phyloP scores from a whole-genome alignment of 2,797 vertebrate genomes.

The Gambusia yucatana region DNA sequence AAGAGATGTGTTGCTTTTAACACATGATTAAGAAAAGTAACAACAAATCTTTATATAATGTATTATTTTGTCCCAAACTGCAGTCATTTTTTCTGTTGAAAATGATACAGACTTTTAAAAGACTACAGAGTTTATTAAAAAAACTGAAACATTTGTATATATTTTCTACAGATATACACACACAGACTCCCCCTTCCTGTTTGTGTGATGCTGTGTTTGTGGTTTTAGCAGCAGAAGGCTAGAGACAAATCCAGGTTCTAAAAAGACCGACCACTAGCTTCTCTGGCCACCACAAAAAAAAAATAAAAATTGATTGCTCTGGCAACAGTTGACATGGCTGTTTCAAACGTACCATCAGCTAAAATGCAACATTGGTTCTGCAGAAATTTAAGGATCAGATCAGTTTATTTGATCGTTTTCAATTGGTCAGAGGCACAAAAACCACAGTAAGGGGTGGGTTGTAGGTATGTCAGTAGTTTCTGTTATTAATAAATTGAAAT shows the following conservation, averaged over 20 bases:
- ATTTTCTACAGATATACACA: slow-evolving; percentile 23
- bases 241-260: slow-evolving; percentile 88
- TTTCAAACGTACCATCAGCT: slow-evolving; percentile 37
- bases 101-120: slow-evolving; percentile 52
- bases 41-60: not conserved
- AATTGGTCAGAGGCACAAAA: slow-evolving; percentile 8
- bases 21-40: not conserved
- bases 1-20: slow-evolving; percentile 10
- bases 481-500: slow-evolving; percentile 33
- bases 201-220: slow-evolving; percentile 80
- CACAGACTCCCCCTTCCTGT: slow-evolving; percentile 71
- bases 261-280: slow-evolving; percentile 66
- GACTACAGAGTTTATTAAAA: slow-evolving; percentile 11
- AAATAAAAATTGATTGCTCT: slow-evolving; percentile 31
- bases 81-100: slow-evolving; percentile 50
- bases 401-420: slow-evolving; percentile 13
- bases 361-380: slow-evolving; percentile 28
- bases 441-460: slow-evolving; percentile 24
- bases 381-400: slow-evolving; percentile 41
- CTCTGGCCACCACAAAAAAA: slow-evolving; percentile 63
- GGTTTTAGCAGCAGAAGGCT: slow-evolving; percentile 80
- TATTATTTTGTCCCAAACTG: slow-evolving; percentile 56
- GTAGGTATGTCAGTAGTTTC: slow-evolving; percentile 36
- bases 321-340: slow-evolving; percentile 37
- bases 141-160: slow-evolving; percentile 9